Percentiles rank a stretch among this genome's conserved stretches.
These are phyloP conservation scores for Hydrozoanthus gracilis DNA, from an alignment of 92 coral and sea anemone genomes.

Conservation along the genomic window DNA sequence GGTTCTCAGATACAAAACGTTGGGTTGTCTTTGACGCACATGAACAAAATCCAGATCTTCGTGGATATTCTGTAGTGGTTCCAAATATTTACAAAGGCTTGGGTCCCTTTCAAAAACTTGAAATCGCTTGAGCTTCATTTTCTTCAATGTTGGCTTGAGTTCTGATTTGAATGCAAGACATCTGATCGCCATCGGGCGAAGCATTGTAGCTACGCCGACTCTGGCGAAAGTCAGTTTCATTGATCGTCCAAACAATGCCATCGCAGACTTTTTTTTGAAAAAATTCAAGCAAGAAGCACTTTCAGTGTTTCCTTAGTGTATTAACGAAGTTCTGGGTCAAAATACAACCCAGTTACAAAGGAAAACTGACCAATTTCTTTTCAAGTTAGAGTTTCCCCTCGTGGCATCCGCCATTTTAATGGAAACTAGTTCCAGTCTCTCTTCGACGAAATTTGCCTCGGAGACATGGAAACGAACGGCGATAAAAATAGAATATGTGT, in stretches of 20 bases:
- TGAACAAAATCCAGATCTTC: conserved; percentile 74
- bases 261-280: background rate
- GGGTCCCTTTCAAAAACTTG: conserved; percentile 60
- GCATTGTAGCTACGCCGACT: background rate
- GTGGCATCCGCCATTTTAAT: conserved; percentile 21
- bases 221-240: background rate
- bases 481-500: no score
- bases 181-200: conserved; percentile 2
- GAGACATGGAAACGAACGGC: background rate
- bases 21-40: conserved; percentile 76
- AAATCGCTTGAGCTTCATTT: conserved; percentile 70
- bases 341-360: background rate
- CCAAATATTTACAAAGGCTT: conserved; percentile 45
- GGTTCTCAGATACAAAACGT: conserved; percentile 71
- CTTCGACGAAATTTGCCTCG: conserved; percentile 1
- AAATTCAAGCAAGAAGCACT: background rate
- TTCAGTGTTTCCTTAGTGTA: background rate
- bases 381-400: background rate
- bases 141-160: conserved; percentile 58
- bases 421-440: conserved; percentile 14
- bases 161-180: conserved; percentile 47
- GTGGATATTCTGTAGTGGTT: conserved; percentile 65
- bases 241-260: conserved; percentile 11
- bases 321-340: background rate
- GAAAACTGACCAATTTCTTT: background rate